Evolutionary conservation across 2,113 vertebrate genomes (phyloP).

Genomic region (Percina caprodes): DNA sequence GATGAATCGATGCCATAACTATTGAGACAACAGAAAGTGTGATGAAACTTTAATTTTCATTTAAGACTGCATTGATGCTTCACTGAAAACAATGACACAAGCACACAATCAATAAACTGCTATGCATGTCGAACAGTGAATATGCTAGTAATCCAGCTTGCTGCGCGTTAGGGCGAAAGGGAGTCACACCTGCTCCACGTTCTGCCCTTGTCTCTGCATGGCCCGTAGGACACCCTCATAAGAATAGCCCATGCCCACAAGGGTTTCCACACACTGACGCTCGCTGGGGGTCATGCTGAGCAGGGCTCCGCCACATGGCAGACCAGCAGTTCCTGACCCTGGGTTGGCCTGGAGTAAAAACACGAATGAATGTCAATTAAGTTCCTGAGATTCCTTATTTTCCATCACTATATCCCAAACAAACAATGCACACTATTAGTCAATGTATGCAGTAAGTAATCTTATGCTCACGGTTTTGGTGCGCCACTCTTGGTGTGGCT

Average conservation of each 20-base stretch:
- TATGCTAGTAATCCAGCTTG: conserved; percentile 32
- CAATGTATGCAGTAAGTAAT: background rate
- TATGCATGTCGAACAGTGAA: background rate
- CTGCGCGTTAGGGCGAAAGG: background rate
- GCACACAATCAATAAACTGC: background rate
- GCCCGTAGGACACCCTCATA: conserved; percentile 93
- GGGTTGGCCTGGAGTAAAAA: conserved; percentile 60
- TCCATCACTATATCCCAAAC: background rate
- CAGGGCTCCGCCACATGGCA: conserved; percentile 75
- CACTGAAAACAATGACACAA: conserved; percentile 8
- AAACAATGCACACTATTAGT: background rate
- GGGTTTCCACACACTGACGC: conserved; percentile 91
- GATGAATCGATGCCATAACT: conserved; percentile 4
- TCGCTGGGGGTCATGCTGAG: conserved; percentile 89
- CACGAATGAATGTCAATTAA: background rate
- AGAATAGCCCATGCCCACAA: conserved; percentile 96
- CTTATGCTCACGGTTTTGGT: conserved; percentile 72
- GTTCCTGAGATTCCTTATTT: background rate
- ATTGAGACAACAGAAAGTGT: conserved; percentile 21
- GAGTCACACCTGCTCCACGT: conserved; percentile 92
- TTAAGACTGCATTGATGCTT: background rate
- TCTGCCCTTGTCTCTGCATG: conserved; percentile 97
- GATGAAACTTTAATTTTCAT: conserved; percentile 46
- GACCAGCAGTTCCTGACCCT: conserved; percentile 56
- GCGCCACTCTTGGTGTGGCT: conserved; percentile 68